These are phyloP conservation scores for Magallana ariakensis DNA, from an alignment of 1,140 invertebrate species.

Conservation along the genomic window DNA sequence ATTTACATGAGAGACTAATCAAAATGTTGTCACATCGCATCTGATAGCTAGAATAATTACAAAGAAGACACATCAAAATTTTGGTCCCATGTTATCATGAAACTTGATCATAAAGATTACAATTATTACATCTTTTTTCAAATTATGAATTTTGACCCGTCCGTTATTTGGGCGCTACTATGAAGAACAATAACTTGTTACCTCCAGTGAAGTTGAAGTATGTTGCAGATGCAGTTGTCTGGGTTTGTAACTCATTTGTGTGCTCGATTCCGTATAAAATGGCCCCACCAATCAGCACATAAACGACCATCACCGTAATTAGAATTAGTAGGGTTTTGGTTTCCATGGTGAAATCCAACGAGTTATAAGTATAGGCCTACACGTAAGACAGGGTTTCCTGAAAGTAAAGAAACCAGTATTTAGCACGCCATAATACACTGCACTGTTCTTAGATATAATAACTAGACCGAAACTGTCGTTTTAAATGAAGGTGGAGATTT, in stretches of 20 bases:
- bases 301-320: neutral
- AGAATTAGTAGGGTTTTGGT: conserved; percentile 22
- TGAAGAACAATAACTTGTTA: neutral
- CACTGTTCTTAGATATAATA: neutral
- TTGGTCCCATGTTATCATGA: too few relatives aligned
- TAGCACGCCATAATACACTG: neutral
- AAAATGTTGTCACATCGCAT: conserved; percentile 17
- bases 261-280: neutral
- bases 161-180: too few relatives aligned
- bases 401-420: too few relatives aligned
- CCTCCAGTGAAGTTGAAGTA: conserved; percentile 4
- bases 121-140: too few relatives aligned
- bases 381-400: too few relatives aligned
- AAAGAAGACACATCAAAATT: neutral
- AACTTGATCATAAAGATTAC: too few relatives aligned
- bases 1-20: too few relatives aligned
- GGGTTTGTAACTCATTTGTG: conserved; percentile 4
- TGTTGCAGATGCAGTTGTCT: neutral
- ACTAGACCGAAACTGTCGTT: neutral
- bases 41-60: neutral
- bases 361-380: too few relatives aligned
- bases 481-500: neutral
- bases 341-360: neutral
- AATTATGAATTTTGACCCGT: too few relatives aligned
- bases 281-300: conserved; percentile 27